These are phyloP conservation scores for Ginglymostoma cirratum DNA, from an alignment of 2,113 vertebrate genomes.

Conservation along the genomic window DNA sequence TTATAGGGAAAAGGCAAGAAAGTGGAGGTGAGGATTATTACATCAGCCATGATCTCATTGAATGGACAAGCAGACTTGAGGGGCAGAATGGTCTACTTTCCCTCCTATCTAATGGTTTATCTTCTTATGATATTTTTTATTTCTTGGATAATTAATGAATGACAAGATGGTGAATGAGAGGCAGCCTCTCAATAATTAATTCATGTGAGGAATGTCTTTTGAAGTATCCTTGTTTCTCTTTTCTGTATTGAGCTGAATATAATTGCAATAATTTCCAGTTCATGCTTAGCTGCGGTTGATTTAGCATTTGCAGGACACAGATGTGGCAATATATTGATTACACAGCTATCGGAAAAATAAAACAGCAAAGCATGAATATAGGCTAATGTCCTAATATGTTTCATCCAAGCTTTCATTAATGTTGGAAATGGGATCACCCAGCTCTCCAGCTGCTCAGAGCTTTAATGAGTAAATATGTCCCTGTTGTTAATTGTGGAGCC, in stretches of 20 bases:
- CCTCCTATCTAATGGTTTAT: not conserved
- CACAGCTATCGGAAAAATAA: constrained; percentile 10
- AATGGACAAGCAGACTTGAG: too few species aligned
- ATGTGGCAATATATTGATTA: constrained; percentile 24
- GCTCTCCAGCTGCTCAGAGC: not conserved
- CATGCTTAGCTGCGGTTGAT: not conserved
- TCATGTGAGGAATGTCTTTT: constrained; percentile 12
- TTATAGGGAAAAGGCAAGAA: too few species aligned
- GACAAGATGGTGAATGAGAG: not conserved
- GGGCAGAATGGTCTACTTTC: too few species aligned
- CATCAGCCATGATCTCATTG: too few species aligned
- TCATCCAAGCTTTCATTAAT: not conserved
- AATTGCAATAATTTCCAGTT: constrained; percentile 24
- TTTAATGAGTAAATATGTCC: not conserved
- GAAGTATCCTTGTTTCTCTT: constrained; percentile 21
- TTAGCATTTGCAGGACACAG: constrained; percentile 24
- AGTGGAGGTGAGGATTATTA: too few species aligned
- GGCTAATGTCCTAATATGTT: not conserved
- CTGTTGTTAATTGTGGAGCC: not conserved
- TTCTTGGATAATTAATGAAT: not conserved
- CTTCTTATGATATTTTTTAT: not conserved
- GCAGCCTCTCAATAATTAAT: not conserved
- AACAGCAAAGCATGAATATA: not conserved
- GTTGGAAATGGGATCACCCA: constrained; percentile 7
- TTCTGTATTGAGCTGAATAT: not conserved